Conservation (phyloP, 2,888 invertebrate species). For the Parasteatoda lunata region DNA sequence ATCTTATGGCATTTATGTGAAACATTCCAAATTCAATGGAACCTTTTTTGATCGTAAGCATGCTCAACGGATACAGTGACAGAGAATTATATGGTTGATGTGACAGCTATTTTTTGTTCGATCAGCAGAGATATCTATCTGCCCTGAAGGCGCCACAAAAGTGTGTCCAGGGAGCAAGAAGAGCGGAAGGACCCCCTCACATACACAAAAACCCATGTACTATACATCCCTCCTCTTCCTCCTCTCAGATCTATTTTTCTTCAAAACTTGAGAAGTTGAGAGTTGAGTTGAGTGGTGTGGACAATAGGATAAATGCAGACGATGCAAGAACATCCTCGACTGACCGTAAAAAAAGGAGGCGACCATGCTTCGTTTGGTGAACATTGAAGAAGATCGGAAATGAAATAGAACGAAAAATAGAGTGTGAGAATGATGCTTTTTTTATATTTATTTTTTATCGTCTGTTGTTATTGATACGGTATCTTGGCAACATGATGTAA, state of each 20-base stretch:
- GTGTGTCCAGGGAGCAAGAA: constrained; percentile 36
- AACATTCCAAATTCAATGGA: too few species aligned
- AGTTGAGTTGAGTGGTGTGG: constrained; percentile 14
- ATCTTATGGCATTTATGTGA: too few species aligned
- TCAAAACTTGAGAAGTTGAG: constrained; percentile 11
- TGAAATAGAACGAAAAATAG: constrained; percentile 22
- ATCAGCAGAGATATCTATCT: constrained; percentile 47
- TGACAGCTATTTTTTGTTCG: neutral
- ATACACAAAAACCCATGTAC: neutral
- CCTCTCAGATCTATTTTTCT: neutral
- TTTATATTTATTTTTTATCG: neutral
- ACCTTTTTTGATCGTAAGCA: too few species aligned
- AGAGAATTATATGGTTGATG: too few species aligned
- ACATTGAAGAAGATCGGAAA: constrained; percentile 31
- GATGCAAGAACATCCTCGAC: constrained; percentile 59
- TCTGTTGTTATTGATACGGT: neutral
- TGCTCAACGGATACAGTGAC: too few species aligned
- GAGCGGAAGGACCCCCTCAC: neutral
- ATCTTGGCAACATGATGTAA: neutral
- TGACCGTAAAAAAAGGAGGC: constrained; percentile 52
- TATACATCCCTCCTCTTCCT: neutral
- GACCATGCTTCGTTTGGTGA: constrained; percentile 60
- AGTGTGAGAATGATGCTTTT: neutral
- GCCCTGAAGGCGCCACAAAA: constrained; percentile 46
- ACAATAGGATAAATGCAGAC: constrained; percentile 58